Conservation (phyloP, 1,140 invertebrate species). For the Heliconius himera region DNA sequence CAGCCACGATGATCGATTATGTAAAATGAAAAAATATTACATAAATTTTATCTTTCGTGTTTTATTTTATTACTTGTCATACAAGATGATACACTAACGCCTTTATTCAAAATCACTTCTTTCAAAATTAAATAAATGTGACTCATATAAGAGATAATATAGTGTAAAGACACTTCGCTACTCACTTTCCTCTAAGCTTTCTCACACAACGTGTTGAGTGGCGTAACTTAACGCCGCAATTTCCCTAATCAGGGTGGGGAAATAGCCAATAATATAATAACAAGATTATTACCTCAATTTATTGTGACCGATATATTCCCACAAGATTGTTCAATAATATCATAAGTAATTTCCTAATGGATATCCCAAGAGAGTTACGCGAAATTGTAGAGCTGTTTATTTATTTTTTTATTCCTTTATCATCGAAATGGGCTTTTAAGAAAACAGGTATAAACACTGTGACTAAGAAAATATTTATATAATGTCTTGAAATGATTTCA, state of each 20-base stretch:
- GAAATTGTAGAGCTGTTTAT: conserved; percentile 29
- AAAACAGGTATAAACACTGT: neutral
- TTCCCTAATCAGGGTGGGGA: neutral
- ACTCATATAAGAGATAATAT: neutral
- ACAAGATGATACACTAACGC: no score
- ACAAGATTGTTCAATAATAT: conserved; percentile 42
- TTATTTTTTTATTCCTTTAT: conserved; percentile 27
- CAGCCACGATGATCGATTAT: no score
- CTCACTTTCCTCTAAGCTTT: neutral
- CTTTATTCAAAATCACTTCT: no score
- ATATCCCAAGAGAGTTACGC: conserved; percentile 34
- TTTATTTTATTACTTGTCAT: no score
- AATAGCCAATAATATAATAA: conserved; percentile 13
- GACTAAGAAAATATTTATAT: neutral
- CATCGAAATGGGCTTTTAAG: neutral
- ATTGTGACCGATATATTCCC: conserved; percentile 35
- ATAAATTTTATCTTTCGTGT: no score
- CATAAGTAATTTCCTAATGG: conserved; percentile 56
- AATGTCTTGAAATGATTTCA: no score
- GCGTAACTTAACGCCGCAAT: neutral
- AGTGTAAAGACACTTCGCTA: neutral
- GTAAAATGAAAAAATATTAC: no score
- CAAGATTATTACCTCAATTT: conserved; percentile 17
- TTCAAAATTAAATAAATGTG: no score
- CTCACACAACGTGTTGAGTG: neutral